Percentiles rank a stretch among this genome's conserved stretches.
Evolutionary conservation across 2,888 invertebrate genomes (phyloP).

Genomic region (Campoplex capitator): DNA sequence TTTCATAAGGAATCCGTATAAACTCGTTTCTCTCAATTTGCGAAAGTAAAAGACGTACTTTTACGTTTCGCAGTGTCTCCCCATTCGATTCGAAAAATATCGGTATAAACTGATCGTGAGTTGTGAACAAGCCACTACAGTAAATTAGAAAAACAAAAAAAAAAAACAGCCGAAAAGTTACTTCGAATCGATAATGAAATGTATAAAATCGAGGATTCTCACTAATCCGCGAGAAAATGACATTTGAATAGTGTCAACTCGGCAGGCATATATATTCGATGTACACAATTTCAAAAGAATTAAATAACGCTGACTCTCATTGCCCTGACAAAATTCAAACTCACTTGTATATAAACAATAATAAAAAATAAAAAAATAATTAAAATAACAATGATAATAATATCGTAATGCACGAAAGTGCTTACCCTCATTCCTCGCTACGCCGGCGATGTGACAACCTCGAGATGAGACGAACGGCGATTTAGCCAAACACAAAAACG

Average conservation of each 20-base stretch:
- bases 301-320: neutral
- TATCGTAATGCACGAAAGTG: conserved; percentile 6
- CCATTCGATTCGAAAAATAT: neutral
- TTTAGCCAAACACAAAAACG: conserved; percentile 52
- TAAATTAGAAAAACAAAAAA: neutral
- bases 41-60: neutral
- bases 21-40: neutral
- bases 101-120: neutral
- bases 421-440: conserved; percentile 69
- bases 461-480: conserved; percentile 68
- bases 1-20: neutral
- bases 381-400: too few species aligned
- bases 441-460: conserved; percentile 67
- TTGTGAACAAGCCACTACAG: too few species aligned
- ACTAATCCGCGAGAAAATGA: neutral
- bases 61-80: neutral
- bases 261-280: too few species aligned
- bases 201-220: neutral
- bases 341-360: neutral
- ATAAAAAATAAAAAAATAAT: too few species aligned
- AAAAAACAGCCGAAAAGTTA: neutral
- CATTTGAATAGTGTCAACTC: too few species aligned
- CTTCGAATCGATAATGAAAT: neutral
- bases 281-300: neutral
- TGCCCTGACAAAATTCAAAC: neutral